These are phyloP conservation scores for Drosophila pegasa DNA, from an alignment of 2,888 invertebrate species.

Conservation along the genomic window DNA sequence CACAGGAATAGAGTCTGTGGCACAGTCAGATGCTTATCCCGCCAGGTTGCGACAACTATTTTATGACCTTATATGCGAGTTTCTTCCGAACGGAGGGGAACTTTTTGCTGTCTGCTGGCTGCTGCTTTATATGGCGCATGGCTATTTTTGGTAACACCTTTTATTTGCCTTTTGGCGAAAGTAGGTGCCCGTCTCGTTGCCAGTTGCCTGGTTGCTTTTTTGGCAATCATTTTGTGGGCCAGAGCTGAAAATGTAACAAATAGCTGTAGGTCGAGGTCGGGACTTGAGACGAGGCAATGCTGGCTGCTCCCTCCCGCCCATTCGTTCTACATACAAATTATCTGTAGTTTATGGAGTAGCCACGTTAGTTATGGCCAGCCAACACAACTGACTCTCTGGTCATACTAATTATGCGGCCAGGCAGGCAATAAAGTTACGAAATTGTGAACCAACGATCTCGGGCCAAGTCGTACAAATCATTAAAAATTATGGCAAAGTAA, in stretches of 20 bases:
- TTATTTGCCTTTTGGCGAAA: conserved; percentile 55
- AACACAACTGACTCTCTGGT: conserved; percentile 30
- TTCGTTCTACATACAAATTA: not conserved
- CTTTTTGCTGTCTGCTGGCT: conserved; percentile 21
- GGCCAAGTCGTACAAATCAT: not conserved
- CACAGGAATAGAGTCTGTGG: conserved; percentile 34
- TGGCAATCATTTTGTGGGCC: conserved; percentile 59
- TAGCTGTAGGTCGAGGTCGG: conserved; percentile 56
- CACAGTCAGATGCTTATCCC: conserved; percentile 73
- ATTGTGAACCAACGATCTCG: too few relatives aligned
- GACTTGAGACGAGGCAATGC: conserved; percentile 5
- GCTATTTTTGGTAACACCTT: conserved; percentile 69
- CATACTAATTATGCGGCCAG: conserved; percentile 40
- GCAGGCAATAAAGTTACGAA: not conserved
- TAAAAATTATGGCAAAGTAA: not conserved
- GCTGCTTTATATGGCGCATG: conserved; percentile 65
- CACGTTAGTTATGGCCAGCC: conserved; percentile 28
- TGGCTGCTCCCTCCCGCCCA: too few relatives aligned
- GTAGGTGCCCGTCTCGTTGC: conserved; percentile 50
- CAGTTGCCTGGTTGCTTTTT: conserved; percentile 31
- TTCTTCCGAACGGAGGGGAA: conserved; percentile 7
- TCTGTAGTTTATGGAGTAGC: conserved; percentile 18
- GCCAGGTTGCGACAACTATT: conserved; percentile 77
- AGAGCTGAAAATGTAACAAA: conserved; percentile 65
- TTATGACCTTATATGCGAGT: conserved; percentile 71